Base-by-base conservation (phyloP, 2,888 invertebrate species). In the Drosophila phalerata region DNA sequence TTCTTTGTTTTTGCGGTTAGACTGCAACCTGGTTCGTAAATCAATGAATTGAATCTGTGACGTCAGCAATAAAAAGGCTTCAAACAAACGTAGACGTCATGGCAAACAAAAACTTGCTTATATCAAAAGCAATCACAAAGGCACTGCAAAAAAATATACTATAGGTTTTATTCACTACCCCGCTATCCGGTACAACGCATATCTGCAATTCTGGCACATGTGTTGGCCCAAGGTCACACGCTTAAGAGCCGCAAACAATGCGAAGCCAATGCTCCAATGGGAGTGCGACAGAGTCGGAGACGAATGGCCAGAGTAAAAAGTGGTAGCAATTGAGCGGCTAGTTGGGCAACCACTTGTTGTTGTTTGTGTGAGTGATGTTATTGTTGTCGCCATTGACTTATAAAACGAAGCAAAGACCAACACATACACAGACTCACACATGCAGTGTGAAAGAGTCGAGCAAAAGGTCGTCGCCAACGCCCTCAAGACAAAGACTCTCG, bases 291-390 rank as follows among this genome's bases (percentile, higher is more conserved):
- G 43, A 3, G 25, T 25, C 6, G 1, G 25, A 71, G 52, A 52
- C 40, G 45, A 45, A 19, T 55, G 47, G 13, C 32, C 5, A 60
- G 53, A 34, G 60, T 42, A 42, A 69, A 76, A 64, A 64, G 66
- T 66, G 56, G 76, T 67, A 64, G 70, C 79, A 69, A 79, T 71
- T 78, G 75, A 78, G 63, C 66, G 72, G 79, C 64, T 73, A 85
- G 83, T 83, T 83, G 77, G 79, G 83, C 77, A 83, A 83, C 88
- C 83, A 82, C 88, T 88, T 83, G 82, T 79, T 84, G 81, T 85
- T 65, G 69, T 70, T 37, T n/a, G 37, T 70, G 55, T 51, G 60
- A 48, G 60, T 76, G 53, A 55, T 75, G 60, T 8, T 28, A 28
- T 28, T 28, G 28, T 28, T 73, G 60, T 68, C 28, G 8, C 28